Evolutionary conservation across 2,797 vertebrate species (phyloP).

Genomic region (Dendrocincla tyrannina): DNA sequence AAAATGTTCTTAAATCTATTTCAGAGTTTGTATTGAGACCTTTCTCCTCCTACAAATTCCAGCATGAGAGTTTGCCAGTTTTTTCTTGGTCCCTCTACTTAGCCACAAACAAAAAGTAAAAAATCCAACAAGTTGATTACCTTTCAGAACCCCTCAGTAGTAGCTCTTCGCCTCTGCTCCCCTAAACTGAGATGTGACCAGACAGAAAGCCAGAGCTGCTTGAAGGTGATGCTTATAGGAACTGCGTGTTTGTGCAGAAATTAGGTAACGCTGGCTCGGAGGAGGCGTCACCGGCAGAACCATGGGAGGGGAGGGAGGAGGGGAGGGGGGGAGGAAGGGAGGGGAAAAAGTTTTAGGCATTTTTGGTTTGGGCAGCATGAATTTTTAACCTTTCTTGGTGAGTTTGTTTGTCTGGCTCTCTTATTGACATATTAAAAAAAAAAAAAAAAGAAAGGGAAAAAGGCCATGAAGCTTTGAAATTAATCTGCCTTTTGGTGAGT

Average conservation of each 20-base stretch:
- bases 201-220: neutral
- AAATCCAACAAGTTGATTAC: slow-evolving; percentile 28
- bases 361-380: neutral
- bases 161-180: neutral
- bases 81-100: neutral
- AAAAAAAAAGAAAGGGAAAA: neutral
- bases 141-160: slow-evolving; percentile 20
- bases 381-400: neutral
- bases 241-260: slow-evolving; percentile 29
- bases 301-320: neutral
- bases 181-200: neutral
- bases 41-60: neutral
- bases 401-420: neutral
- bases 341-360: neutral
- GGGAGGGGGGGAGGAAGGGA: neutral
- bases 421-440: neutral
- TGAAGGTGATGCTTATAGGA: neutral
- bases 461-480: neutral
- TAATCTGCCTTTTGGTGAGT: neutral
- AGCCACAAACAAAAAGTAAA: neutral
- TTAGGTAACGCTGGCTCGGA: slow-evolving; percentile 24
- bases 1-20: neutral
- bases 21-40: neutral
- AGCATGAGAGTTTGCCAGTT: neutral
- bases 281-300: slow-evolving; percentile 47